Evolutionary conservation across 2,888 invertebrate species (phyloP).

Genomic region (Diogma glabrata): DNA sequence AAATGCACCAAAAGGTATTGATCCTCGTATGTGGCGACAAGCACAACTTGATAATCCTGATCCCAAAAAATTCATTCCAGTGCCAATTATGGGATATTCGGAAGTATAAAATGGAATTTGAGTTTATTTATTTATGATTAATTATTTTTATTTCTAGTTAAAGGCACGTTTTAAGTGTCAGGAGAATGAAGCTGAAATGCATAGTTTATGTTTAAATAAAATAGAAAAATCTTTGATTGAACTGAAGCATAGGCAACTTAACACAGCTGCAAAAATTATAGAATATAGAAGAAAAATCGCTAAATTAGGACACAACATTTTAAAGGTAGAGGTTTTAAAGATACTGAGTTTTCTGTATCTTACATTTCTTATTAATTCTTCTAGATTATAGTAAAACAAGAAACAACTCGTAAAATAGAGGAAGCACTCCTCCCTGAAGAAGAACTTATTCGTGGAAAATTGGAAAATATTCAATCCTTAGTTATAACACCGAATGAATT

Average conservation of each 20-base stretch:
- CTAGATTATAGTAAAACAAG: slow-evolving; percentile 81
- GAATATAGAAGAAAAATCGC: slow-evolving; percentile 72
- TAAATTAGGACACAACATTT: slow-evolving; percentile 69
- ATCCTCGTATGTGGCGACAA: slow-evolving; percentile 88
- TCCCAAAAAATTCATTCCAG: slow-evolving; percentile 77
- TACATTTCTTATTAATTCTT: too few relatives aligned
- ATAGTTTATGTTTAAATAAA: slow-evolving; percentile 67
- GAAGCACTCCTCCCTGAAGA: slow-evolving; percentile 81
- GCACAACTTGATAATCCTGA: slow-evolving; percentile 94
- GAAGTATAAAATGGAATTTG: slow-evolving; percentile 38
- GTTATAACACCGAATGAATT: slow-evolving; percentile 87
- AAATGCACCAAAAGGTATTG: slow-evolving; percentile 82
- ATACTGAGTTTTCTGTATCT: too few relatives aligned
- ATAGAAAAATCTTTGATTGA: slow-evolving; percentile 66
- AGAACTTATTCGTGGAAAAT: slow-evolving; percentile 72
- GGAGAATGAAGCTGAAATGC: slow-evolving; percentile 69
- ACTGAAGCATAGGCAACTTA: slow-evolving; percentile 68
- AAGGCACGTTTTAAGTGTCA: slow-evolving; percentile 76
- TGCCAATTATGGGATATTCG: slow-evolving; percentile 85
- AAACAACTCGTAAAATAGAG: slow-evolving; percentile 78
- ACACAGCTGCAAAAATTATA: slow-evolving; percentile 66
- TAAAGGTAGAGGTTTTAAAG: too few relatives aligned
- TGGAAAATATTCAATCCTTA: slow-evolving; percentile 77
- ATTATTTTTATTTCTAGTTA: slow-evolving; percentile 32
- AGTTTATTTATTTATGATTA: background rate